These are phyloP conservation scores for Etheostoma nigrum DNA, from an alignment of 2,797 vertebrate species.

Conservation along the genomic window DNA sequence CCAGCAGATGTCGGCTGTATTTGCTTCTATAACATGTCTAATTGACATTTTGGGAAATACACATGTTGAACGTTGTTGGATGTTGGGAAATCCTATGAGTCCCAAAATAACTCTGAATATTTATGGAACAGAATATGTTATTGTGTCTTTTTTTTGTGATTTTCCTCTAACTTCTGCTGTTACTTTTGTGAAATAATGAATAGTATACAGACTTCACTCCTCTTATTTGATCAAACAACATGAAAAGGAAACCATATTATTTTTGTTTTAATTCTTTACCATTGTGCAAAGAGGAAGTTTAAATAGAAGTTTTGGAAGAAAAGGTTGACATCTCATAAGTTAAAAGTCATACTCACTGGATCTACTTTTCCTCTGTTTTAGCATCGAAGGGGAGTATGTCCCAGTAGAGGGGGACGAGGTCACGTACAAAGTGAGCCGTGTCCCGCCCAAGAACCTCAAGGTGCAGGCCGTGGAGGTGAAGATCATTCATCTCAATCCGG, in stretches of 20 bases:
- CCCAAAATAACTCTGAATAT: background rate
- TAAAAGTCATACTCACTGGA: background rate
- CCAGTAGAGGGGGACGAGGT: constrained; percentile 97
- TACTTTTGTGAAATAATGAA: background rate
- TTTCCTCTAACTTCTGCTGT: background rate
- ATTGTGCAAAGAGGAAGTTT: no score
- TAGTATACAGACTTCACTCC: background rate
- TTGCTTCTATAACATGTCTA: background rate
- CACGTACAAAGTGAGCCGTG: constrained; percentile 95
- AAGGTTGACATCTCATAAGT: background rate
- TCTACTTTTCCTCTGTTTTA: constrained; percentile 63
- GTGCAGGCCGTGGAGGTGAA: constrained; percentile 98
- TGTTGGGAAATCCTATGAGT: background rate
- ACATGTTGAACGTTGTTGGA: background rate
- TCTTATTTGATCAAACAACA: background rate
- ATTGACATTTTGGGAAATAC: no score
- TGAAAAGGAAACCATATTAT: background rate
- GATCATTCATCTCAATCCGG: constrained; percentile 93
- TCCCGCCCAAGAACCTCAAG: constrained; percentile 98
- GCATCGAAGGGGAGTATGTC: constrained; percentile 97
- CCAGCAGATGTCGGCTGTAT: background rate
- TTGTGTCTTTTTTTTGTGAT: background rate
- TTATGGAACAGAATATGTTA: background rate
- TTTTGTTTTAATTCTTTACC: no score
- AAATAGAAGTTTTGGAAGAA: background rate